A percentile compares a stretch with the other conserved stretches of the same genome.
phyloP scores from a whole-genome alignment of 2,888 invertebrate species.

The Prosapia bicincta region DNA sequence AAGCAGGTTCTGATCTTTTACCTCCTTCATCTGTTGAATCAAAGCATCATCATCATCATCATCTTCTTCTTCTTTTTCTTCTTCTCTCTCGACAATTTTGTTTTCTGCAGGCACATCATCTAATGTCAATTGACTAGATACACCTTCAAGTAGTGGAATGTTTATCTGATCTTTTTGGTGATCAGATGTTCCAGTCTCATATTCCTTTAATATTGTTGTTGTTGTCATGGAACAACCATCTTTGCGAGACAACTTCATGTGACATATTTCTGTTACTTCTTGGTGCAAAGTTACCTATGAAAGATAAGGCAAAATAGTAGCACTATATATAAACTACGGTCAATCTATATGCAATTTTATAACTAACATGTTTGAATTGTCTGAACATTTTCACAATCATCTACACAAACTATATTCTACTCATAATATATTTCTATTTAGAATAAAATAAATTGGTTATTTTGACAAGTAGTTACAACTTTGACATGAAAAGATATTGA shows the following conservation, averaged over 20 bases:
- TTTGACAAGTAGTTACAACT: no score
- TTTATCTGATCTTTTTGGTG: background rate
- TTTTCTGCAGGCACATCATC: background rate
- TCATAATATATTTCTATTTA: no score
- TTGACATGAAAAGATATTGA: no score
- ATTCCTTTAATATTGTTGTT: slow-evolving; percentile 13
- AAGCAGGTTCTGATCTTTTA: slow-evolving; percentile 7
- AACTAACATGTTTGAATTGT: no score
- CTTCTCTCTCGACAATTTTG: slow-evolving; percentile 45
- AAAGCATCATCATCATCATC: slow-evolving; percentile 30
- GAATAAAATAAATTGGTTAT: no score
- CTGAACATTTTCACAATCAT: no score
- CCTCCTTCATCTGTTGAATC: slow-evolving; percentile 37
- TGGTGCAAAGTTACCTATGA: background rate
- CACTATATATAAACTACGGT: no score
- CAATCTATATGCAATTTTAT: no score
- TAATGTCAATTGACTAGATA: background rate
- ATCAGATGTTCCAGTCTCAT: background rate
- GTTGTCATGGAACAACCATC: slow-evolving; percentile 22
- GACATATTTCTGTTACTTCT: slow-evolving; percentile 25
- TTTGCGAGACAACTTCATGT: slow-evolving; percentile 19
- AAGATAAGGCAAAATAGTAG: no score
- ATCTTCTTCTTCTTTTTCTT: slow-evolving; percentile 49
- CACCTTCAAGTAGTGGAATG: background rate
- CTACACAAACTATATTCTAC: no score